These are phyloP conservation scores for Champsocephalus gunnari DNA, from an alignment of 2,797 vertebrate species.

Conservation along the genomic window DNA sequence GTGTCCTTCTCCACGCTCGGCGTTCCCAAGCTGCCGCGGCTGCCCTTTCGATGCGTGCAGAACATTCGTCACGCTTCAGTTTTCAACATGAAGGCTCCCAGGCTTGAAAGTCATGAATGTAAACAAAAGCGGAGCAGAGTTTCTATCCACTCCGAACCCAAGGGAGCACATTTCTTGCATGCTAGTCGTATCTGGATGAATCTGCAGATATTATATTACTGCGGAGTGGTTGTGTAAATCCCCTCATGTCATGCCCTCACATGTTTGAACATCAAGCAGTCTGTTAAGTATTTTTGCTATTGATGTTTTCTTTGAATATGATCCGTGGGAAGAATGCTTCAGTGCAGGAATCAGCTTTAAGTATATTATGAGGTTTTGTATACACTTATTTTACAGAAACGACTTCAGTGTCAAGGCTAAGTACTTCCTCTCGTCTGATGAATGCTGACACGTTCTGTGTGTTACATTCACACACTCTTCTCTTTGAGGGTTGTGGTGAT, in stretches of 20 bases:
- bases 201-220: conserved; percentile 20
- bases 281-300: background rate
- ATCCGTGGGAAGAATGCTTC: background rate
- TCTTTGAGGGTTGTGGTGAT: conserved; percentile 8
- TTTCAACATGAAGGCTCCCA: conserved; percentile 10
- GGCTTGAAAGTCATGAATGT: conserved; percentile 4
- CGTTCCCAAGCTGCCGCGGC: background rate
- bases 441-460: conserved; percentile 5
- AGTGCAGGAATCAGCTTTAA: background rate
- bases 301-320: background rate
- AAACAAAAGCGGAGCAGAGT: conserved; percentile 5
- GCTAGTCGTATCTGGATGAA: conserved; percentile 4
- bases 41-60: background rate
- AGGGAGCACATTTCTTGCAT: background rate
- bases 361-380: background rate
- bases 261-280: background rate
- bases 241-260: background rate
- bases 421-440: conserved; percentile 23
- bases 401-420: conserved; percentile 1
- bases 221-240: conserved; percentile 28
- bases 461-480: background rate
- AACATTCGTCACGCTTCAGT: conserved; percentile 25
- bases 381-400: background rate
- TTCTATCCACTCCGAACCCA: conserved; percentile 13
- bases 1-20: conserved; percentile 3